These are phyloP conservation scores for Drosophila nikananu DNA, from an alignment of 1,140 invertebrate genomes.

Conservation along the genomic window DNA sequence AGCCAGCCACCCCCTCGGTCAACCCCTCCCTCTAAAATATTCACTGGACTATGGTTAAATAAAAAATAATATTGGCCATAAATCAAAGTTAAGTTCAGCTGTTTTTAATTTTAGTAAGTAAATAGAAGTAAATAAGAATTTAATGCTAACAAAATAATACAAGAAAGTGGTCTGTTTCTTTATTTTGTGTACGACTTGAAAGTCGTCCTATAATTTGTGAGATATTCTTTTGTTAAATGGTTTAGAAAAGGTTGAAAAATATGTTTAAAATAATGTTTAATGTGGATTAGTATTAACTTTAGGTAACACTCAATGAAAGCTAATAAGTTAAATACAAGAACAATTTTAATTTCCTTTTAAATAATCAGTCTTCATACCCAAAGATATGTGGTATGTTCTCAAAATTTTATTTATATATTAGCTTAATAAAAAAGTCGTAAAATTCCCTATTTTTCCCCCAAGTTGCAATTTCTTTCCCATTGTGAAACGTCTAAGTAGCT, in stretches of 20 bases:
- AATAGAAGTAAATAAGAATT: not conserved
- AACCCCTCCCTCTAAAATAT: constrained; percentile 7
- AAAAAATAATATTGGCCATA: not conserved
- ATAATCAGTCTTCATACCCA: too few species aligned
- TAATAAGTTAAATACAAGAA: too few species aligned
- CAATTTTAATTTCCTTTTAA: too few species aligned
- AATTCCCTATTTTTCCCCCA: not conserved
- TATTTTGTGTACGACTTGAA: not conserved
- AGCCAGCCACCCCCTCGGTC: not conserved
- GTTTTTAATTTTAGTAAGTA: not conserved
- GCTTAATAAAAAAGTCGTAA: too few species aligned
- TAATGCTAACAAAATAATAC: too few species aligned
- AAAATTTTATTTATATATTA: not conserved
- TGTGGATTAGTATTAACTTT: too few species aligned
- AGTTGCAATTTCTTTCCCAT: not conserved
- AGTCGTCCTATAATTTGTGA: not conserved
- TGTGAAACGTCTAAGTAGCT: constrained; percentile 66
- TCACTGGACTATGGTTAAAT: constrained; percentile 21
- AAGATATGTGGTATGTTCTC: not conserved
- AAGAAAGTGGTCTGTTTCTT: accelerated
- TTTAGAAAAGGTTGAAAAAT: not conserved
- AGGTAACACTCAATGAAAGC: too few species aligned
- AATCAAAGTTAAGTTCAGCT: too few species aligned
- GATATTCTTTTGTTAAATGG: not conserved
- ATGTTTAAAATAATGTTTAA: not conserved